phyloP scores from a whole-genome alignment of 2,797 vertebrate genomes.

The Kryptolebias ocellatus region DNA sequence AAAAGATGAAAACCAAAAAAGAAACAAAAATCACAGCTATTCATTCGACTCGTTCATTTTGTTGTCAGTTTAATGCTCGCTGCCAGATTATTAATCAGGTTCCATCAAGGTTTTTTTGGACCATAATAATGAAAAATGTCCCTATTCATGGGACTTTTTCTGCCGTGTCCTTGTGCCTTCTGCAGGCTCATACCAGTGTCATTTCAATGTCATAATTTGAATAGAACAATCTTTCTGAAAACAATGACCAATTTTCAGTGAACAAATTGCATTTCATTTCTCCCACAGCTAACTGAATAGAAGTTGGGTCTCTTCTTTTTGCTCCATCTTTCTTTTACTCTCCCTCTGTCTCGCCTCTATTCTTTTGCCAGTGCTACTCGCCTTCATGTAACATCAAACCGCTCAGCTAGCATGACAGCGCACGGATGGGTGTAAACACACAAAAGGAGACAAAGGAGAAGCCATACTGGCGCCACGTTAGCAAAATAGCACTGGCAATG shows the following conservation, averaged over 20 bases:
- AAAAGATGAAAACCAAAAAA: constrained; percentile 40
- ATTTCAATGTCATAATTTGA: constrained; percentile 66
- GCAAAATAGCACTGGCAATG: constrained; percentile 16
- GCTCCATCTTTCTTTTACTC: not conserved
- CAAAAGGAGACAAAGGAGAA: constrained; percentile 22
- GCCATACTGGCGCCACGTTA: constrained; percentile 25
- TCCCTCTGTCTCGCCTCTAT: not conserved
- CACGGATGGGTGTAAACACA: constrained; percentile 18
- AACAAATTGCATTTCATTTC: constrained; percentile 70
- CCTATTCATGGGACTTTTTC: constrained; percentile 43
- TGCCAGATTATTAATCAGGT: constrained; percentile 52
- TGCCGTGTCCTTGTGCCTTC: constrained; percentile 49
- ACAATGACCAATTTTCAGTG: constrained; percentile 71
- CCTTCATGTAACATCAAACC: constrained; percentile 24
- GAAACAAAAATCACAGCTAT: constrained; percentile 17
- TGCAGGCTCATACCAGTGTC: constrained; percentile 43
- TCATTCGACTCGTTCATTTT: constrained; percentile 43
- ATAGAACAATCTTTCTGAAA: constrained; percentile 65
- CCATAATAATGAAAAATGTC: constrained; percentile 33
- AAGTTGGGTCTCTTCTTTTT: constrained; percentile 24
- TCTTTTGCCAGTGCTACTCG: constrained; percentile 2
- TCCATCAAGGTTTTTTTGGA: constrained; percentile 23
- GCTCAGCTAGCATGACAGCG: constrained; percentile 18
- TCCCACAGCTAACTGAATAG: constrained; percentile 51
- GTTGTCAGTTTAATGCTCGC: constrained; percentile 52